Evolutionary conservation across 2,888 invertebrate species (phyloP).

Genomic region (Eurytoma adleriae): DNA sequence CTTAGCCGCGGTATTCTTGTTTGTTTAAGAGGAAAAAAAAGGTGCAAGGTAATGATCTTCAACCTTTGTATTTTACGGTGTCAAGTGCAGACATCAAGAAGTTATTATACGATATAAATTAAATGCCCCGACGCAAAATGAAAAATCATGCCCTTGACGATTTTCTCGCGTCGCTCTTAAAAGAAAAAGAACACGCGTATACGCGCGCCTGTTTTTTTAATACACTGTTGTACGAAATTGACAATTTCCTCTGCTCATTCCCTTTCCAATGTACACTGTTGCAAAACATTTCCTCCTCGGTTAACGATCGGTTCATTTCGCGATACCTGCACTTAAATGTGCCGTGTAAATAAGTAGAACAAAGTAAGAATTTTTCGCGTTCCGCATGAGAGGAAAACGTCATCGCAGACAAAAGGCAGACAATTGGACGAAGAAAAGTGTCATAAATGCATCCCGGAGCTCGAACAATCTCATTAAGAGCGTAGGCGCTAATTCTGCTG

Average conservation of each 20-base stretch:
- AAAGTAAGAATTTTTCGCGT: too few species aligned
- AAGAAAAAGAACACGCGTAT: neutral
- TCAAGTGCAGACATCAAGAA: slow-evolving; percentile 5
- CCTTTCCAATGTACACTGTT: neutral
- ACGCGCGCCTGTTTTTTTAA: neutral
- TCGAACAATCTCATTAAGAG: too few species aligned
- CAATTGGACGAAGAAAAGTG: too few species aligned
- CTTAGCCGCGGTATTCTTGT: neutral
- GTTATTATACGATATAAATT: slow-evolving; percentile 26
- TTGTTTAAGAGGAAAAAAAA: slow-evolving; percentile 6
- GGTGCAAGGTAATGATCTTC: slow-evolving; percentile 27
- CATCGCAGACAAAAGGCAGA: neutral
- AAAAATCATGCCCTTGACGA: slow-evolving; percentile 26
- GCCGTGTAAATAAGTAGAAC: too few species aligned
- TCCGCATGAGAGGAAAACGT: neutral
- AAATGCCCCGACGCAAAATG: slow-evolving; percentile 3
- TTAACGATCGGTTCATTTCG: too few species aligned
- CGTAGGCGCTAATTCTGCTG: neutral
- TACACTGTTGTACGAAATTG: neutral
- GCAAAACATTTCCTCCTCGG: neutral
- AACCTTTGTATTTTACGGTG: neutral
- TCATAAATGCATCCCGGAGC: too few species aligned
- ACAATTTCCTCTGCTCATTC: neutral
- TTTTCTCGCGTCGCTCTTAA: neutral
- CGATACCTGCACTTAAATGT: too few species aligned